These are phyloP conservation scores for Himalopsyche kuldschensis DNA, from an alignment of 2,888 invertebrate genomes.

Conservation along the genomic window DNA sequence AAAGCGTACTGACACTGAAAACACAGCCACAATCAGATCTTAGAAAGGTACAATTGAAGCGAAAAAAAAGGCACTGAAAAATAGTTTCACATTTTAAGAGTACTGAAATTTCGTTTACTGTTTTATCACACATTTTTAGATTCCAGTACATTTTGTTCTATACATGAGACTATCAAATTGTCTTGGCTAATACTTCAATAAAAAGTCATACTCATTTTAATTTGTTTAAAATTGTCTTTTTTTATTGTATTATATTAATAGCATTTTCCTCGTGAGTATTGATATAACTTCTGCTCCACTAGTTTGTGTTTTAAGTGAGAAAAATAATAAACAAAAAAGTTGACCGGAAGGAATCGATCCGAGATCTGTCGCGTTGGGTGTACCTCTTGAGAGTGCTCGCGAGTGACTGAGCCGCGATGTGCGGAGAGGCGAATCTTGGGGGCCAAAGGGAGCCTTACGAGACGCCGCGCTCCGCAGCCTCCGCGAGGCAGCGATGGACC, in stretches of 20 bases:
- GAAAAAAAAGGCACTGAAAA: background rate
- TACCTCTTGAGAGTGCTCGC: slow-evolving; percentile 4
- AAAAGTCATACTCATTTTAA: no score
- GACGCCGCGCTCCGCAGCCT: background rate
- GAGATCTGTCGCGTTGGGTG: slow-evolving; percentile 5
- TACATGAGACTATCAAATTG: no score
- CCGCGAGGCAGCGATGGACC: background rate
- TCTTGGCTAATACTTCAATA: no score
- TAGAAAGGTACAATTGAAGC: background rate
- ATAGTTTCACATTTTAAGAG: no score
- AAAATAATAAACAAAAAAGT: background rate
- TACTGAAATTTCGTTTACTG: no score
- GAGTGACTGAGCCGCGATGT: slow-evolving; percentile 12
- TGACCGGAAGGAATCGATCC: background rate
- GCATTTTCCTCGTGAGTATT: background rate
- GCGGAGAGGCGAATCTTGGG: background rate
- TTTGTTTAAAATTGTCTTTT: no score
- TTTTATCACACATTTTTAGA: no score
- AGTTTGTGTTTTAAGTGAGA: background rate
- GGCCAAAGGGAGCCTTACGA: background rate
- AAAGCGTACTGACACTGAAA: background rate
- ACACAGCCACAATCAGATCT: background rate
- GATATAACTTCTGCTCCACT: background rate
- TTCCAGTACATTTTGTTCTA: no score
- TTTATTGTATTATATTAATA: no score